Evolutionary conservation across 1,140 invertebrate species (phyloP), one percentile per base, ranked within the genome.

Genomic region (Drosophila carrolli): DNA sequence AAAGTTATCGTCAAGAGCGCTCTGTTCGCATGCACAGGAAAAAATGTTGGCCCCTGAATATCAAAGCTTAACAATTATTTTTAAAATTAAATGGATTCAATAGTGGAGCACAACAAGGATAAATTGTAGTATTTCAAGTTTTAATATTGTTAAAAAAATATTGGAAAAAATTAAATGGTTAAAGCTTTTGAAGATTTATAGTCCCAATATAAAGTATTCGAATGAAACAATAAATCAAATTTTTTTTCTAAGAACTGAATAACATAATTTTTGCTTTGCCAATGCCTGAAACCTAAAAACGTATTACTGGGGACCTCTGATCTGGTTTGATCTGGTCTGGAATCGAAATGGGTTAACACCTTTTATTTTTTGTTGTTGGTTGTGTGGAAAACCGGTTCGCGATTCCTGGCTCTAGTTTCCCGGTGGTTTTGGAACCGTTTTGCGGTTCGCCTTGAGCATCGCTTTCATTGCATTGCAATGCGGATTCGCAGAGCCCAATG

Each of bases 1-100:
- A 89, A 89, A 89, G 84, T 89, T 89, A 89, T 90, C 85, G 84
- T 90, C 85, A 90, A 89, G 85, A 81, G 84, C 77, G 80, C 71
- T 61, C 72, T 54, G 50, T 35, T 41, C 50, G 32, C 71, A 63
- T 63, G 57, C 29, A 47, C 67, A 47, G 38, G 2, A 14, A 68
- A 16, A 67, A 51, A 38, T 13, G 1, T 10, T 11, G 9, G 4
- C 9, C 23, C 23, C 23, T 23, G 23, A 23, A 23, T 23, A 23
- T 23, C 23, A 23, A 23, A 23, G 2, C 23, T 23, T 23, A 4
- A 23, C 23, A 23, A 23, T 23, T 23, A 4, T 23, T 23, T 4
- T 23, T 2, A 0, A 23, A 23, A 4, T 23, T 13, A 13, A 10
- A 11, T 38, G 10, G 10, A 32, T 32, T 32, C 8, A 1, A 32